Evolutionary conservation across 2,113 vertebrate genomes (phyloP), one percentile per base, ranked within the genome.

Genomic region (Lathamus discolor): DNA sequence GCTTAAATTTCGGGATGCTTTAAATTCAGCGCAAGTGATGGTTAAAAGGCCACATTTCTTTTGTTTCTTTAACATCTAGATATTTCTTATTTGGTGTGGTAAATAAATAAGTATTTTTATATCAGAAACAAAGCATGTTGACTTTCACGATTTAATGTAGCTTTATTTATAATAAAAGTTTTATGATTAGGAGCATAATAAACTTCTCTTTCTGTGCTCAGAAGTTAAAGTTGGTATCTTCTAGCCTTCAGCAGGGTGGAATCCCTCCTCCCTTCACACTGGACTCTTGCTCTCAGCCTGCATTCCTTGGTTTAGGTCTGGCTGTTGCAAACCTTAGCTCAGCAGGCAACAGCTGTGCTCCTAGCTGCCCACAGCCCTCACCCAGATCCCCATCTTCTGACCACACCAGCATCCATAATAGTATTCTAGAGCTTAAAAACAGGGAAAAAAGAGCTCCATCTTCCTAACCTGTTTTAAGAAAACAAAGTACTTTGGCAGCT

Each of bases 321-420:
- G 28, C 22, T 91, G 66, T 39, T 7, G 11, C 46, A 72, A 24
- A 31, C 17, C 46, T 73, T 55, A n/a, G 41, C 28, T 69, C 49
- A 88, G 23, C 52, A 61, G 27, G 31, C 8, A 73, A 37, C 5
- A 0, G 4, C 43, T 64, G 0, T 7, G 6, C 17, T 82, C 70
- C 54, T 29, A 14, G 17, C 20, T 83, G 33, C 28, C 52, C 41
- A 43, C 27, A 74, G 9, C 41, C 23, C 19, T 62, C 46, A 49
- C 16, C 19, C 37, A 76, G 28, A 52, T 52, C n/a, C 16, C 35
- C 24, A 17, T 7, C 22, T 79, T 79, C 48, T 72, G 61, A 20
- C 12, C 20, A 54, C 55, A 8, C 10, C 41, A 46, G 5, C 11
- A 17, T 28, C 37, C n/a, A 19, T 29, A 48, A 33, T 5, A 15